Evolutionary conservation across 2,888 invertebrate species (phyloP).

Genomic region (Agonopterix alstromeriana): DNA sequence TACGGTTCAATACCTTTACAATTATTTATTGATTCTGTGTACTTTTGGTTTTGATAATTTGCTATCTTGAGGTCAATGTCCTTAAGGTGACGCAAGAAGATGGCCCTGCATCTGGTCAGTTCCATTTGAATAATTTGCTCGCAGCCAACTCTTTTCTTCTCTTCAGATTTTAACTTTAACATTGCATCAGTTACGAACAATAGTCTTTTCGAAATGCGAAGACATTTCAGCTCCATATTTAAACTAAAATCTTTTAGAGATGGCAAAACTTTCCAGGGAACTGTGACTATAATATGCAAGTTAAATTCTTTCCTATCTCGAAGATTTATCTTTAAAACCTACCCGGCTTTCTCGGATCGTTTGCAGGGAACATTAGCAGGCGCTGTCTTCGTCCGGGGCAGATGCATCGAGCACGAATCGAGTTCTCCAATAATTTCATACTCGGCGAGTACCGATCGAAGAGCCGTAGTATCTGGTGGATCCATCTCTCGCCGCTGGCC

Average conservation of each 20-base stretch:
- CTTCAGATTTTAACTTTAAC: too few species aligned
- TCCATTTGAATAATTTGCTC: too few species aligned
- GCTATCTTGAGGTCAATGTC: too few species aligned
- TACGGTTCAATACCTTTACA: conserved; percentile 31
- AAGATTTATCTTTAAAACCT: conserved; percentile 64
- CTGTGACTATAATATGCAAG: conserved; percentile 38
- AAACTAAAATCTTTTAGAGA: conserved; percentile 5
- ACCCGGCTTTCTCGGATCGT: conserved; percentile 54
- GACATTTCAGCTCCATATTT: too few species aligned
- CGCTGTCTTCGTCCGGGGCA: conserved; percentile 32
- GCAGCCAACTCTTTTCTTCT: too few species aligned
- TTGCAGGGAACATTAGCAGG: conserved; percentile 50
- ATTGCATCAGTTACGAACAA: too few species aligned
- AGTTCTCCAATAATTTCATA: conserved; percentile 73
- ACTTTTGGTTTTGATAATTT: not conserved
- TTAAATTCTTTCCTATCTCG: conserved; percentile 38
- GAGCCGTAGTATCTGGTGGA: conserved; percentile 37
- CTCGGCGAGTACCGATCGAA: conserved; percentile 40
- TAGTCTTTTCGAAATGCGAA: too few species aligned
- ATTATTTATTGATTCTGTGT: conserved; percentile 38
- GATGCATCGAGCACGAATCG: conserved; percentile 70
- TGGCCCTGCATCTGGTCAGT: too few species aligned
- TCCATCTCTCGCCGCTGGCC: conserved; percentile 65
- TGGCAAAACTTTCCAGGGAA: conserved; percentile 24
- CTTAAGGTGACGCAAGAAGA: too few species aligned